Evolutionary conservation across 2,113 vertebrate genomes (phyloP).

Genomic region (Pipa parva): DNA sequence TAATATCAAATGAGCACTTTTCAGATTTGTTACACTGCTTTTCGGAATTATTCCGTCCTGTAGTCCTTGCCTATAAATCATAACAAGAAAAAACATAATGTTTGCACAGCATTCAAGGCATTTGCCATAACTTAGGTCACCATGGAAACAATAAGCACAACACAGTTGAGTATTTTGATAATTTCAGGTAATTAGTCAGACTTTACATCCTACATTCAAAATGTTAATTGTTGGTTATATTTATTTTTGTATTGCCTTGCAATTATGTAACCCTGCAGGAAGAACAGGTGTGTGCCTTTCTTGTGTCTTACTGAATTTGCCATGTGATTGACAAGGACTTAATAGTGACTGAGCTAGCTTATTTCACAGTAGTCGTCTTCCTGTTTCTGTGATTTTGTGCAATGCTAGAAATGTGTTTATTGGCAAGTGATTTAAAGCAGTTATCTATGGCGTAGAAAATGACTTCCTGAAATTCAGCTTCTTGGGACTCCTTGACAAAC

Average conservation of each 20-base stretch:
- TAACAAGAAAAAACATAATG: not conserved
- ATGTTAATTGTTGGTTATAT: slow-evolving; percentile 20
- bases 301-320: not conserved
- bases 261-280: slow-evolving; percentile 10
- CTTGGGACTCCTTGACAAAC: too few species aligned
- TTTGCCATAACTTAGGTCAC: not conserved
- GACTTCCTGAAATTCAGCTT: too few species aligned
- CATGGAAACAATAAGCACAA: slow-evolving; percentile 25
- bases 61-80: too few species aligned
- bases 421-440: too few species aligned
- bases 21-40: too few species aligned
- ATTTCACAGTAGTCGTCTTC: not conserved
- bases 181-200: slow-evolving; percentile 11
- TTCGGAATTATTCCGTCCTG: too few species aligned
- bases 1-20: not conserved
- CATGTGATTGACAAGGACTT: not conserved
- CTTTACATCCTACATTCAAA: slow-evolving; percentile 12
- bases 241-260: slow-evolving; percentile 7
- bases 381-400: too few species aligned
- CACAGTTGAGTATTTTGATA: slow-evolving; percentile 19
- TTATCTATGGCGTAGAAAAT: too few species aligned
- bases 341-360: not conserved
- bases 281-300: slow-evolving; percentile 21
- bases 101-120: not conserved
- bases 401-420: too few species aligned